phyloP scores from a whole-genome alignment of 2,113 vertebrate species.

The Myiozetetes cayanensis region DNA sequence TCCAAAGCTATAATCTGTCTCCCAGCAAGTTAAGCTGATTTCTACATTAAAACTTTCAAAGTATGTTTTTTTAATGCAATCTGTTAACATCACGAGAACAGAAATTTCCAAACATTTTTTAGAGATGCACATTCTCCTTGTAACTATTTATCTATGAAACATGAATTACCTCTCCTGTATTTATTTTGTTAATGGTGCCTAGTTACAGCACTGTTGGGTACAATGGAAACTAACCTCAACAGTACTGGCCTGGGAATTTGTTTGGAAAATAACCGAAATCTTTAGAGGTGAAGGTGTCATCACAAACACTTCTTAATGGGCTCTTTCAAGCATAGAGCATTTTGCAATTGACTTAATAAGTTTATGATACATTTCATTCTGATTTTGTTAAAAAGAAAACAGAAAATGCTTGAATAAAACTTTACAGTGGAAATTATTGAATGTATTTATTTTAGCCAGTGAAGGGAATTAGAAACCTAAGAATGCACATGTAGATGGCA shows the following conservation, averaged over 20 bases:
- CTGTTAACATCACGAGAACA: background rate
- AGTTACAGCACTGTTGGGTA: background rate
- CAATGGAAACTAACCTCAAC: background rate
- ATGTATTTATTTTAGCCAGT: background rate
- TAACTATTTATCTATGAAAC: background rate
- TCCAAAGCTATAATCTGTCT: background rate
- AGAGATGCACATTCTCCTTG: background rate
- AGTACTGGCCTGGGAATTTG: background rate
- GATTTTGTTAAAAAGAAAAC: background rate
- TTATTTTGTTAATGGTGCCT: conserved; percentile 19
- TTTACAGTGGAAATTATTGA: background rate
- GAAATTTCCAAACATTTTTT: conserved; percentile 7
- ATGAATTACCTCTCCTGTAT: background rate
- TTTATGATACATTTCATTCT: background rate
- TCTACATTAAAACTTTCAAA: background rate
- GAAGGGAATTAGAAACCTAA: background rate
- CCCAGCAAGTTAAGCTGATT: background rate
- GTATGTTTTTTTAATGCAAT: background rate
- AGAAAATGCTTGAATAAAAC: background rate
- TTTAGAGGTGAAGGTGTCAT: background rate
- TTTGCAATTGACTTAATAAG: background rate
- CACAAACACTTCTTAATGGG: background rate
- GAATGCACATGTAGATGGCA: background rate
- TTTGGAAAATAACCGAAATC: background rate
- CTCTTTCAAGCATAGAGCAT: background rate